Percentiles rank a stretch among this genome's conserved stretches.
Evolutionary conservation across 2,888 invertebrate genomes (phyloP).

Genomic region (Thereva unica): DNA sequence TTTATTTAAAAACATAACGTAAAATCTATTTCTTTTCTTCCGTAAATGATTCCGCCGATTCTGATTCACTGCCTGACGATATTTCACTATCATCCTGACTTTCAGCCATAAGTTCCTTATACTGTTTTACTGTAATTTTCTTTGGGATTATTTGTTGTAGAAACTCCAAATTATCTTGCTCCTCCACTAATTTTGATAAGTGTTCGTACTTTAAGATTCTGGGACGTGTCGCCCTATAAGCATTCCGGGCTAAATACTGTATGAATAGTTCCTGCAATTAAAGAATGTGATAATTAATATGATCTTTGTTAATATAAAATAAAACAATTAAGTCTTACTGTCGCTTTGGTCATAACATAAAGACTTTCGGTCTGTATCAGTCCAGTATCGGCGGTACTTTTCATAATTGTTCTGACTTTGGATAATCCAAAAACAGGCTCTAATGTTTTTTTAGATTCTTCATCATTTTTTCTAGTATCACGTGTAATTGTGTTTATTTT

Average conservation of each 20-base stretch:
- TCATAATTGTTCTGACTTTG: slow-evolving; percentile 55
- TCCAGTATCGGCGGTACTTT: slow-evolving; percentile 54
- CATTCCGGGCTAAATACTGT: slow-evolving; percentile 51
- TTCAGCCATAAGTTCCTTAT: slow-evolving; percentile 49
- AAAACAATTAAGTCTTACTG: slow-evolving; percentile 18
- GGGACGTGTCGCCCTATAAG: slow-evolving; percentile 46
- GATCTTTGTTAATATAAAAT: not conserved
- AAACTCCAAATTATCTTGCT: slow-evolving; percentile 51
- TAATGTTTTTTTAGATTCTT: not conserved
- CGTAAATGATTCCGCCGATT: not conserved
- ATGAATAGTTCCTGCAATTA: slow-evolving; percentile 51
- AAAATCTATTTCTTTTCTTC: not conserved
- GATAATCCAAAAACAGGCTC: not conserved
- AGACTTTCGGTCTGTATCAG: slow-evolving; percentile 52
- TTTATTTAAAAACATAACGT: no score
- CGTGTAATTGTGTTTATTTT: no score
- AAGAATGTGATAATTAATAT: not conserved
- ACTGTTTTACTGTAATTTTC: slow-evolving; percentile 54
- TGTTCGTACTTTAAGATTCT: slow-evolving; percentile 52
- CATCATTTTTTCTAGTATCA: no score
- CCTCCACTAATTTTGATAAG: slow-evolving; percentile 50
- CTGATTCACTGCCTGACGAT: slow-evolving; percentile 35
- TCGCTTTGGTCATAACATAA: slow-evolving; percentile 43
- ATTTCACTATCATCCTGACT: slow-evolving; percentile 41
- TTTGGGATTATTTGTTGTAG: slow-evolving; percentile 54